Evolutionary conservation across 2,797 vertebrate genomes (phyloP), one percentile per base, ranked within the genome.

Genomic region (Sebastes alutus): DNA sequence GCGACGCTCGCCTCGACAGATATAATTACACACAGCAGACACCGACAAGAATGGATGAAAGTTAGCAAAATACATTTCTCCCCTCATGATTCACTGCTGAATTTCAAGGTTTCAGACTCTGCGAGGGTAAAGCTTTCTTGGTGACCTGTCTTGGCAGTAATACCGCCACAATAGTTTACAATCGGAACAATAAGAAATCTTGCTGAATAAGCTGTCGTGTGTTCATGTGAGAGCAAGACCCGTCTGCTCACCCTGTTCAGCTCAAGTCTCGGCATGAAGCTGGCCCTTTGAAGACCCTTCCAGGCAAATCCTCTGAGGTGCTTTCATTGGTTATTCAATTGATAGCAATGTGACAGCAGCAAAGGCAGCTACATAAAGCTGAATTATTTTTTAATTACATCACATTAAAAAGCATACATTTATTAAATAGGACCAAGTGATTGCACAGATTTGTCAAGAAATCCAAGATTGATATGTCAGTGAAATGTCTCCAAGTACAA

Each of bases 11-110:
- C 33, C 71, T 74, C 33, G 13, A 77, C 78, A 89, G 66, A 87
- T 77, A 62, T 83, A 88, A 93, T 90, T 87, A 88, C 69, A 83
- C 67, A 78, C 73, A 69, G 66, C 71, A 78, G 54, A 81, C 62
- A 29, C 23, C 7, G 27, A 80, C 78, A 67, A 59, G 60, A 77
- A 75, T 16, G 55, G 56, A 66, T 56, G 61, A 81, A 78, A 81
- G 63, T 68, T 68, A 49, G 30, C 12, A 22, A 82, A 85, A 85
- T 64, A 20, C 35, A 78, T 72, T 33, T 65, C 22, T 81, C 32
- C 23, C 16, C 35, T 12, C 49, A 20, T 68, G 13, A 46, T 68
- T 83, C 71, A 49, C 32, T 52, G 63, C 23, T 75, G 18, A 38
- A 72, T 80, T 81, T 77, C 72, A 82, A 68, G 38, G 77, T 74